A percentile compares a stretch with the other conserved stretches of the same genome.
Conservation (phyloP, 2,888 invertebrate species). For the Dicroscelio sp. region DNA sequence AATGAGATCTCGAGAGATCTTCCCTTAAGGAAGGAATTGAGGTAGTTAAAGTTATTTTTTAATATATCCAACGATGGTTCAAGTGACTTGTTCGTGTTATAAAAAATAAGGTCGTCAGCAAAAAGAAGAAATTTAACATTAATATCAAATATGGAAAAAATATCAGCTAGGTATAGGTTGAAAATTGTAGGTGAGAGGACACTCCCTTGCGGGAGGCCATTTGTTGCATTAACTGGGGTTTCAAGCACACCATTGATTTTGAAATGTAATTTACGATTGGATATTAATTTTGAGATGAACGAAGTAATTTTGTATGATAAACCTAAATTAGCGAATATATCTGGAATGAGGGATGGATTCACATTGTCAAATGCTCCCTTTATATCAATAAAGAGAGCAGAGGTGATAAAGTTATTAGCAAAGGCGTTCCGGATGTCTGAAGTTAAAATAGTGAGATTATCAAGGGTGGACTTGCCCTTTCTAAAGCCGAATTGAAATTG, state of each 20-base stretch:
- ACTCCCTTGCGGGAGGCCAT: slow-evolving; percentile 37
- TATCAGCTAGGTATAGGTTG: slow-evolving; percentile 27
- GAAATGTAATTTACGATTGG: slow-evolving; percentile 8
- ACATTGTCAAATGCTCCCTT: slow-evolving; percentile 44
- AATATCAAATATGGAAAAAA: not conserved
- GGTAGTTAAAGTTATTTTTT: not conserved
- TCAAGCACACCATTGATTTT: slow-evolving; percentile 24
- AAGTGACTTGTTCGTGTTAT: slow-evolving; percentile 1
- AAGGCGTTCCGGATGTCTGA: no score
- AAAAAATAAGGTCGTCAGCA: slow-evolving; percentile 21
- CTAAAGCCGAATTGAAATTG: no score
- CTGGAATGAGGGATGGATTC: slow-evolving; percentile 5
- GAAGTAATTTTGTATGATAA: slow-evolving; percentile 12
- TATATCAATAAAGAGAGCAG: no score
- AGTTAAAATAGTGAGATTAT: no score
- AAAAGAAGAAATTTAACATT: not conserved
- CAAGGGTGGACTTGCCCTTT: no score
- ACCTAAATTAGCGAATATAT: slow-evolving; percentile 7
- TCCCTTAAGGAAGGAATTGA: not conserved
- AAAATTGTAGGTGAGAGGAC: slow-evolving; percentile 35
- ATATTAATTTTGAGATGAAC: slow-evolving; percentile 9
- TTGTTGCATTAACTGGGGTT: not conserved
- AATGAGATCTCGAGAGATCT: not conserved
- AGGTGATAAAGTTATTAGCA: not conserved
- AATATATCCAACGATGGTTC: not conserved